phyloP scores from a whole-genome alignment of 2,888 invertebrate genomes.

The Crepidodera aurea region DNA sequence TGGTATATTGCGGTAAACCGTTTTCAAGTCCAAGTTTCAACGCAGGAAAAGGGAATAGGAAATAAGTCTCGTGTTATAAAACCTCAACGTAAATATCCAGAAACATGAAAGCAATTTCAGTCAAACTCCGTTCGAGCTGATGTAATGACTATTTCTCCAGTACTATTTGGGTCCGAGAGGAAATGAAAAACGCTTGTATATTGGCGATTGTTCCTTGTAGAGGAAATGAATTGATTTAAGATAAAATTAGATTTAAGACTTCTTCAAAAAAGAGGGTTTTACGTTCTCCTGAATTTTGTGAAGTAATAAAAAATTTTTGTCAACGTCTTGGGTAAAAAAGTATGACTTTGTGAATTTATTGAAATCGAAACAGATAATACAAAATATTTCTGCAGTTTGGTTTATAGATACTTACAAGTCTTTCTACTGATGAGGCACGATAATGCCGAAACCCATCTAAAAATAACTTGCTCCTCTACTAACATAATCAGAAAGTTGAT shows the following conservation, averaged over 20 bases:
- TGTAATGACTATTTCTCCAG: constrained; percentile 35
- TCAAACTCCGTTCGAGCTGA: constrained; percentile 31
- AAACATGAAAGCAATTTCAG: constrained; percentile 39
- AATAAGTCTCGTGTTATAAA: constrained; percentile 40
- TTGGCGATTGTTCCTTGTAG: constrained; percentile 26
- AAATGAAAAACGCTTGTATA: constrained; percentile 32
- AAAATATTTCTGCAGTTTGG: no score
- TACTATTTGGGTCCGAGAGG: constrained; percentile 27
- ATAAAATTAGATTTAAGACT: constrained; percentile 24
- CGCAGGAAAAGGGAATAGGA: constrained; percentile 31
- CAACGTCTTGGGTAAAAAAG: no score
- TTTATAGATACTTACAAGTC: no score
- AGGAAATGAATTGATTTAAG: constrained; percentile 29
- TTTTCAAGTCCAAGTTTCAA: constrained; percentile 12
- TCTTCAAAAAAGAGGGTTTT: not conserved
- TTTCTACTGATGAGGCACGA: no score
- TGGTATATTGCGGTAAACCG: constrained; percentile 20
- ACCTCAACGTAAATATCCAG: constrained; percentile 37
- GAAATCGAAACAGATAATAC: no score
- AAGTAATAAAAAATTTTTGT: no score
- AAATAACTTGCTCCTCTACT: no score
- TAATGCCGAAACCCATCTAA: no score
- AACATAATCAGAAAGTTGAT: no score
- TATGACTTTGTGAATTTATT: no score
- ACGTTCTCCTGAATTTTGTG: no score